Base-by-base conservation (phyloP, 1,140 invertebrate genomes). In the Leptestheria dahalacensis region DNA sequence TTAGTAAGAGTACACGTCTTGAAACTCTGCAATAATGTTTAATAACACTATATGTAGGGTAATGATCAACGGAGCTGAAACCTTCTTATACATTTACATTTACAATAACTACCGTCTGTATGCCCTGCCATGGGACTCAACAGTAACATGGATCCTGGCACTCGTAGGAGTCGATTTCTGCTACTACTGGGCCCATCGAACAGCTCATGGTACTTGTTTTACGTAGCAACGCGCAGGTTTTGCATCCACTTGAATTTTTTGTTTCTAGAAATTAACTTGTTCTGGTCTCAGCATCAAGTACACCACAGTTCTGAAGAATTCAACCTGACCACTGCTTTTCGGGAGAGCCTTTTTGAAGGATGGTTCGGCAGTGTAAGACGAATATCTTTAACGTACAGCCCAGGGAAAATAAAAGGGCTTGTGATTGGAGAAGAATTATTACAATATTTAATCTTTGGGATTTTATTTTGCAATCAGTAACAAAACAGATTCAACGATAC, bases 181-280 rank as follows among this genome's bases (percentile, higher is more conserved):
- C 4, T 77, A 75, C 62, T 77, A 77, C 66, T 77, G 74, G 75
- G 67, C 75, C 47, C 76, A 77, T 57, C 66, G 75, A 63, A 67
- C 68, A 50, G 73, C 72, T 49, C 74, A 76, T 62, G 74, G 74
- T 75, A 64, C 63, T 9, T 15, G 33, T 29, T 20, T 1, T 52
- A 25, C 15, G 2, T 25, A 29, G 0, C 12, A 9, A 12, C 12
- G 1, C 23, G 20, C 15, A 33, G 11, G 3, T 56, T 41, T 29
- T 0, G 11, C 23, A 56, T 29, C 23, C 15, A 56, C 11, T 33
- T 9, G 25, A 2, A 33, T 20, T 25, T 2, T 20, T 25, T 41
- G 25, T 56, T 41, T 29, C 21, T 29, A 56, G 53, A 56, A 25
- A 29, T 56, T 24, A 41, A 56, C 26, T 2, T 41, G n/a, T 25